A percentile compares a stretch with the other conserved stretches of the same genome.
Evolutionary conservation across 2,797 vertebrate species (phyloP).

Genomic region (Micrastur ruficollis): DNA sequence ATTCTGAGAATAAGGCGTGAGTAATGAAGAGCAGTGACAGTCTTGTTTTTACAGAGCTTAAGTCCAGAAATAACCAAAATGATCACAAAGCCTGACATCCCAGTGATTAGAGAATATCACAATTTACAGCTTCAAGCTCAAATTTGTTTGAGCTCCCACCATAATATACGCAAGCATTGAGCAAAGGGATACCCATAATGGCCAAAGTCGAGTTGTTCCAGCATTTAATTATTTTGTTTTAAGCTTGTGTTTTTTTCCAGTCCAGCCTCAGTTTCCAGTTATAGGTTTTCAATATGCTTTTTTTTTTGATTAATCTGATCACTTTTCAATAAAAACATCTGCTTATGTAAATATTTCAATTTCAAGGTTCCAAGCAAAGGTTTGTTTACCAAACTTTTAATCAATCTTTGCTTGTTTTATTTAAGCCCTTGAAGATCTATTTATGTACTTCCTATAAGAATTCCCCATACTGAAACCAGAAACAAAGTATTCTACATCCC

Average conservation of each 20-base stretch:
- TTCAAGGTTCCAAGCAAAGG: accelerated
- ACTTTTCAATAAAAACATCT: neutral
- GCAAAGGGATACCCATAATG: accelerated
- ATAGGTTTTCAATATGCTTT: neutral
- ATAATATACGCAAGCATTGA: accelerated
- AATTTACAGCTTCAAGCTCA: too few species aligned
- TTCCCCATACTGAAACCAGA: neutral
- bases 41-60: neutral
- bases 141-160: neutral
- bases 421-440: neutral
- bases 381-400: neutral
- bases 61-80: accelerated
- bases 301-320: neutral
- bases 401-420: neutral
- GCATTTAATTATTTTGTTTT: neutral
- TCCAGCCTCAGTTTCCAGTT: neutral
- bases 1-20: neutral
- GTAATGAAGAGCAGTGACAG: neutral
- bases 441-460: accelerated
- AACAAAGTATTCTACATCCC: neutral
- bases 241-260: neutral
- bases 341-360: accelerated
- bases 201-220: accelerated
- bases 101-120: accelerated
- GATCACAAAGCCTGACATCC: neutral